A percentile compares a stretch with the other conserved stretches of the same genome.
These are phyloP conservation scores for Botia kubotai DNA, from an alignment of 2,797 vertebrate species.

Conservation along the genomic window DNA sequence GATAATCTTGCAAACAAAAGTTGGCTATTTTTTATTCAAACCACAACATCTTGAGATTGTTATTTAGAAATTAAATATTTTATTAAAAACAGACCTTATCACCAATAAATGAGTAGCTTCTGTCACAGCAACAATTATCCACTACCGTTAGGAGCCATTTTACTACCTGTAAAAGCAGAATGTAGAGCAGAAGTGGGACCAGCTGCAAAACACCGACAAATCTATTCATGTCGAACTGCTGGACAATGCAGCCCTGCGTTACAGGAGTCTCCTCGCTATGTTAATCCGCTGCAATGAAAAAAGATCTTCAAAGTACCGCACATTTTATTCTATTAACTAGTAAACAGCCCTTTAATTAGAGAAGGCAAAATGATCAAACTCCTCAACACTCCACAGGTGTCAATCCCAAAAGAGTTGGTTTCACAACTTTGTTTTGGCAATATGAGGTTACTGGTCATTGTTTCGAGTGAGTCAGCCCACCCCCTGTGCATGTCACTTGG, in stretches of 20 bases:
- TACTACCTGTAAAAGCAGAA: slow-evolving; percentile 45
- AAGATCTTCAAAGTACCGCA: background rate
- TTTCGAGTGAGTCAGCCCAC: background rate
- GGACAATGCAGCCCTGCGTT: background rate
- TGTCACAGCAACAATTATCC: too few species aligned
- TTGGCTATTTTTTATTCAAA: background rate
- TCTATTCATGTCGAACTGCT: slow-evolving; percentile 42
- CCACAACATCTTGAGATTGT: too few species aligned
- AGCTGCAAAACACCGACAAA: slow-evolving; percentile 33
- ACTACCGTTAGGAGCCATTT: background rate
- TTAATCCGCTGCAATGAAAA: background rate
- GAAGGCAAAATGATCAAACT: background rate
- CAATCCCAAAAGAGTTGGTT: too few species aligned
- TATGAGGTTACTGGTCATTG: background rate
- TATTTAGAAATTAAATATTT: too few species aligned
- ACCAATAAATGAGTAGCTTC: too few species aligned
- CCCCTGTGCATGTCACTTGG: background rate
- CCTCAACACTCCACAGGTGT: background rate
- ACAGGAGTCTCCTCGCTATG: background rate
- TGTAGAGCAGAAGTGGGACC: slow-evolving; percentile 28
- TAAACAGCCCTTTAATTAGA: background rate
- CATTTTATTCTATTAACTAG: background rate
- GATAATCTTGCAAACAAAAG: background rate
- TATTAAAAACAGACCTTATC: too few species aligned
- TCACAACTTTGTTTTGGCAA: too few species aligned